These are phyloP conservation scores for Romanogobio albipinnatus DNA, from an alignment of 2,113 vertebrate genomes.

Conservation along the genomic window DNA sequence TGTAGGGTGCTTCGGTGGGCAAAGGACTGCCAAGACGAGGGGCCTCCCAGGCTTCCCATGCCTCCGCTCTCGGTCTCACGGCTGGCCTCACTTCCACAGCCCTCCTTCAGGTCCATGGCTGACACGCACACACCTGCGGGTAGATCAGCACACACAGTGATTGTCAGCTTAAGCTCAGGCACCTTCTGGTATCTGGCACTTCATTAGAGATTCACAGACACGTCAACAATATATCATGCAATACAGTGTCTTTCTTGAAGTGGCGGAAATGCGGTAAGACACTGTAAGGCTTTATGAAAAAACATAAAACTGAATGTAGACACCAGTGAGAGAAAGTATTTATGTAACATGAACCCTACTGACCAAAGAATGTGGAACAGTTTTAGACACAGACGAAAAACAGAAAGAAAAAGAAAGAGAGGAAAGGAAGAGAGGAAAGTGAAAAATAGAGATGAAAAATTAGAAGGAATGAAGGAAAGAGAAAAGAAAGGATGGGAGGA, in stretches of 20 bases:
- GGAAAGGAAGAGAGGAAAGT: no score
- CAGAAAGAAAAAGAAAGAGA: neutral
- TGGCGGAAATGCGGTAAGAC: neutral
- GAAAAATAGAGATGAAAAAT: neutral
- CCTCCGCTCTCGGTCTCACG: slow-evolving; percentile 80
- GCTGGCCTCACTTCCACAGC: slow-evolving; percentile 86
- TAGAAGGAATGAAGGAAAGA: neutral
- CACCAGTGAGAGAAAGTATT: slow-evolving; percentile 1
- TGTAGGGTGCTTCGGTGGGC: slow-evolving; percentile 91
- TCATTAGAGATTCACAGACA: slow-evolving; percentile 21
- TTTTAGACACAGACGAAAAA: slow-evolving; percentile 7
- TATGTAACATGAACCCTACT: slow-evolving; percentile 12
- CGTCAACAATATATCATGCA: neutral
- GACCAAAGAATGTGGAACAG: neutral
- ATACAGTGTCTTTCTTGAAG: slow-evolving; percentile 17
- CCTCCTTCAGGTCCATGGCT: slow-evolving; percentile 94
- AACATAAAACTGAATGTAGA: slow-evolving; percentile 25
- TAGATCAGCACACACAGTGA: slow-evolving; percentile 16
- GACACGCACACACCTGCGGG: slow-evolving; percentile 60
- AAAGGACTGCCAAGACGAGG: slow-evolving; percentile 87
- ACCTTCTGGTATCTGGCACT: slow-evolving; percentile 16
- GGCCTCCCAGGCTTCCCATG: slow-evolving; percentile 63
- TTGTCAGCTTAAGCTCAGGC: slow-evolving; percentile 19
- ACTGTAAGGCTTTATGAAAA: slow-evolving; percentile 25
- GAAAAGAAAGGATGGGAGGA: neutral